These are phyloP conservation scores for Acanthiza pusilla DNA, from an alignment of 2,797 vertebrate species.

Conservation along the genomic window DNA sequence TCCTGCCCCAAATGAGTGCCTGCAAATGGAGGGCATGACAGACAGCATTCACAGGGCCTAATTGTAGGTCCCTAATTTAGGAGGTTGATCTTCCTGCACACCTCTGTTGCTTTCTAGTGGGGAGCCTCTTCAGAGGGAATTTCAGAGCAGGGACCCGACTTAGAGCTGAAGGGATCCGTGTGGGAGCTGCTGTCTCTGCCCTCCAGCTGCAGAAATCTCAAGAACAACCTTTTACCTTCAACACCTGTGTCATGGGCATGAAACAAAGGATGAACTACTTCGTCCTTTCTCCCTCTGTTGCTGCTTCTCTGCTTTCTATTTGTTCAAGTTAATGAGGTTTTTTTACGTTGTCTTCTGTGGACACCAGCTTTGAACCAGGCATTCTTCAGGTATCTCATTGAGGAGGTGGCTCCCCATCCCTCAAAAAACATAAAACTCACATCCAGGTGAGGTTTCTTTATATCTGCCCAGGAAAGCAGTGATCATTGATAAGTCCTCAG, in stretches of 20 bases:
- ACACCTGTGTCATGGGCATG: not conserved
- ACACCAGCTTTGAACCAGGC: not conserved
- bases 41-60: not conserved
- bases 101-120: not conserved
- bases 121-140: not conserved
- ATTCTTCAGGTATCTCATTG: not conserved
- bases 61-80: not conserved
- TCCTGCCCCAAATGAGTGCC: conserved; percentile 5
- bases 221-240: not conserved
- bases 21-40: not conserved
- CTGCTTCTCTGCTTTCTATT: not conserved
- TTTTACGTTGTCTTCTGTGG: not conserved
- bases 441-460: not conserved
- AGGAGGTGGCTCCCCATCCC: not conserved
- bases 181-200: not conserved
- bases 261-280: not conserved
- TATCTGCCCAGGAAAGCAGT: not conserved
- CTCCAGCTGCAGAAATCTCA: not conserved
- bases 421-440: not conserved
- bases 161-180: not conserved
- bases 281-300: not conserved
- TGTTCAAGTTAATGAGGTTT: not conserved
- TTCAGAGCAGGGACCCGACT: not conserved
- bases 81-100: not conserved
- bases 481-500: not conserved